Conservation (phyloP, 2,888 invertebrate species). For the Falcaria lacertinaria region DNA sequence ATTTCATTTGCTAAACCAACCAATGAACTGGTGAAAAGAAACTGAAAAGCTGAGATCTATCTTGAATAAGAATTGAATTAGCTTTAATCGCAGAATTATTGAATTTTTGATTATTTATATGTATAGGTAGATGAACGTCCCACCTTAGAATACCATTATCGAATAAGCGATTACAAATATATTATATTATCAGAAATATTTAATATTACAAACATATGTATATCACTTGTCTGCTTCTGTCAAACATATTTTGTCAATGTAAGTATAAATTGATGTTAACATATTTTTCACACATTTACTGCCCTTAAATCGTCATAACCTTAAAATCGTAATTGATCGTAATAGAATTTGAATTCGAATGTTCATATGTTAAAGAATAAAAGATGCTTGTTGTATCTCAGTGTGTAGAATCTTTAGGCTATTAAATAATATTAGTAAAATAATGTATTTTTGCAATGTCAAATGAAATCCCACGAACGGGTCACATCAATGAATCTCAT, state of each 20-base stretch:
- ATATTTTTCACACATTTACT: conserved; percentile 22
- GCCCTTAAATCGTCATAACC: too few species aligned
- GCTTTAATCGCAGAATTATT: conserved; percentile 21
- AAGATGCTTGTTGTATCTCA: conserved; percentile 45
- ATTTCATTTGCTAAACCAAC: background rate
- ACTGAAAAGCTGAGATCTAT: background rate
- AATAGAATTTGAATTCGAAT: conserved; percentile 24
- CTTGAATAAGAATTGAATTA: conserved; percentile 3
- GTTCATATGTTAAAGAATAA: conserved; percentile 3
- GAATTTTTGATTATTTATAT: conserved; percentile 36
- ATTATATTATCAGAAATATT: conserved; percentile 17
- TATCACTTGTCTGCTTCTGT: conserved; percentile 21
- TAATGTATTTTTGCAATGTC: conserved; percentile 43
- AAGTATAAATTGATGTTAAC: conserved; percentile 39
- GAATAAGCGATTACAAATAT: conserved; percentile 43
- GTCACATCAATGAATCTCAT: conserved; percentile 46
- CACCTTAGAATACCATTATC: conserved; percentile 73
- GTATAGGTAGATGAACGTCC: conserved; percentile 50
- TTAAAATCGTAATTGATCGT: conserved; percentile 14
- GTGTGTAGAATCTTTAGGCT: conserved; percentile 47
- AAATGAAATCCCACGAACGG: conserved; percentile 27
- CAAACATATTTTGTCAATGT: conserved; percentile 23
- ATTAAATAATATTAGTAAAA: conserved; percentile 41
- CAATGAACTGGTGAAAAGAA: background rate
- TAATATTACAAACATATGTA: conserved; percentile 22